Evolutionary conservation across 2,113 vertebrate species (phyloP).

Genomic region (Anolis carolinensis): DNA sequence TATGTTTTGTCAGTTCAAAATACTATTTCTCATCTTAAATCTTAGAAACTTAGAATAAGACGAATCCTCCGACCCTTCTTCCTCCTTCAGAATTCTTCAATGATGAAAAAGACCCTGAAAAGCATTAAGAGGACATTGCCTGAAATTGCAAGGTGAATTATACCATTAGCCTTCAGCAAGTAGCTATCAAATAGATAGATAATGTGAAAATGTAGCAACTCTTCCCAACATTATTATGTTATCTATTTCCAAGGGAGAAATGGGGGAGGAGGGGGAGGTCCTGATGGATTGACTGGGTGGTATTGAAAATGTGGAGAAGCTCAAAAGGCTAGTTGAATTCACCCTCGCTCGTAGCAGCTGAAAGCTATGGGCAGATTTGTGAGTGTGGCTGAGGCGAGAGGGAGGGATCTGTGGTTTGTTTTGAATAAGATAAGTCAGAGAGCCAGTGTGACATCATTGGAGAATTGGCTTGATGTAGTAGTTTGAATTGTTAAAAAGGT

Average conservation of each 20-base stretch:
- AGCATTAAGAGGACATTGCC: slow-evolving; percentile 91
- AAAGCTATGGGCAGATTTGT: background rate
- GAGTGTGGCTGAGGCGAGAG: too few species aligned
- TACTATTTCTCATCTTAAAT: background rate
- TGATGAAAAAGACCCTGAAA: slow-evolving; percentile 98
- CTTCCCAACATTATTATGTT: background rate
- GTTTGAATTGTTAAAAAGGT: too few species aligned
- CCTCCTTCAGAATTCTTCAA: slow-evolving; percentile 94
- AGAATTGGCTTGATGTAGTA: too few species aligned
- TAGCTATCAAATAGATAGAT: background rate
- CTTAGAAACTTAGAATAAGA: slow-evolving; percentile 84
- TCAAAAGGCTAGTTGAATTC: too few species aligned
- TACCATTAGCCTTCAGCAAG: too few species aligned
- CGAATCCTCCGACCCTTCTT: slow-evolving; percentile 92
- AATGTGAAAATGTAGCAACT: background rate
- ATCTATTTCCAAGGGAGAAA: background rate
- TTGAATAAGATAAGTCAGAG: too few species aligned
- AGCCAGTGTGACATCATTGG: too few species aligned
- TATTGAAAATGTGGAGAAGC: background rate
- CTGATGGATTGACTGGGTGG: background rate
- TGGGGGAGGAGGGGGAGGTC: background rate
- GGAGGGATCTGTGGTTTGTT: background rate
- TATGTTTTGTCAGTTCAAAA: background rate
- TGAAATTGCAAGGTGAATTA: slow-evolving; percentile 89
- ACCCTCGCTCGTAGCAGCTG: background rate